Base-by-base conservation (phyloP, 2,113 vertebrate genomes). In the Semnornis frantzii region DNA sequence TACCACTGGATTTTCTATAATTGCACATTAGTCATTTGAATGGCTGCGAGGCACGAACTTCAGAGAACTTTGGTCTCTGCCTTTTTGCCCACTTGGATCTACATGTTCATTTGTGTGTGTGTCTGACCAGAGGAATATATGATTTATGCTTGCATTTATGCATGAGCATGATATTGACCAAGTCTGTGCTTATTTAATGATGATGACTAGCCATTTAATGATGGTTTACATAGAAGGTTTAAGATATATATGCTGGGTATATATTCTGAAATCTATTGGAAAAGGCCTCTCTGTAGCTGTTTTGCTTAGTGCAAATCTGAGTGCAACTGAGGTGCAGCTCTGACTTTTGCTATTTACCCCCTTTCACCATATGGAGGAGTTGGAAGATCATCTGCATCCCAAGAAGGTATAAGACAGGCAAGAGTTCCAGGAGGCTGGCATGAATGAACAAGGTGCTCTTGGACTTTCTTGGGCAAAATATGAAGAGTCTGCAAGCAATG, bases 81-180 rank as follows among this genome's bases (percentile, higher is more conserved):
- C 24, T 9, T 63, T 80, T 63, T 55, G 62, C 15, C 39, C 46
- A 20, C 30, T 70, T 52, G 48, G 27, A 90, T 81, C 65, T 62
- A 37, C 3, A 3, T 34, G 12, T 27, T 62, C 23, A 19, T 58
- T 59, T 69, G 18, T 39, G 34, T 39, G 33, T 24, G 28, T 31
- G 69, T 10, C 64, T 57, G 42, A 48, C n/a, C n/a, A 55, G 30
- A 79, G 24, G 23, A 80, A 85, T 79, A 44, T 8, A 60, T n/a
- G 14, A 48, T 79, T 55, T 19, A 54, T 10, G 5, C 0, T 0
- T 9, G 17, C 23, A 23, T 79, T 82, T 72, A 27, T 54, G 14
- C 0, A 0, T 0, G 0, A 87, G 24, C 2, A 1, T 48, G 42
- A 50, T 63, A 89, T 79, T 92, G 50, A 70, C 46, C 27, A 48